Percentiles rank a stretch among this genome's conserved stretches.
phyloP scores from a whole-genome alignment of 2,888 invertebrate genomes.

The Philaethria dido region DNA sequence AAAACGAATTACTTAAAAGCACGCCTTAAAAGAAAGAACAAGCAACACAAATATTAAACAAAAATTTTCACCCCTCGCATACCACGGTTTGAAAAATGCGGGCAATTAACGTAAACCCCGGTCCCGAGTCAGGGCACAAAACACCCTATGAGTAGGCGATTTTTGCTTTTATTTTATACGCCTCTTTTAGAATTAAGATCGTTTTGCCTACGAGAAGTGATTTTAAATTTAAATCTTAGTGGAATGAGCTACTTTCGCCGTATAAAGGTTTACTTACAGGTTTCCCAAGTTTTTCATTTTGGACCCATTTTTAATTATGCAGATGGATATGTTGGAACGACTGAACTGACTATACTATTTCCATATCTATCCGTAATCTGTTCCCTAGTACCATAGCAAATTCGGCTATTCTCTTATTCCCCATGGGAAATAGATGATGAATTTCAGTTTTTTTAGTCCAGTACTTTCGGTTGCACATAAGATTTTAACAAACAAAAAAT shows the following conservation, averaged over 20 bases:
- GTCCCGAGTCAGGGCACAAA: background rate
- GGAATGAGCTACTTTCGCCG: background rate
- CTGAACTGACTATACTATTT: no score
- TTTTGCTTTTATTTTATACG: conserved; percentile 5
- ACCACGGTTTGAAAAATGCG: conserved; percentile 29
- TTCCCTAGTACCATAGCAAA: no score
- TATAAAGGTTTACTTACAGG: no score
- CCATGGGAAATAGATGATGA: no score
- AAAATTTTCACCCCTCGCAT: conserved; percentile 28
- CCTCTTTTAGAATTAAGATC: background rate
- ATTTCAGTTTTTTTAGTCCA: no score
- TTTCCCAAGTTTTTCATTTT: no score
- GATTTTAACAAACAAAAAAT: no score
- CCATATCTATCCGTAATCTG: no score
- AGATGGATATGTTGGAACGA: no score
- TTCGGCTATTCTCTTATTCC: no score
- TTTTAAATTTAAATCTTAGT: conserved; percentile 6
- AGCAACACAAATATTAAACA: conserved; percentile 27
- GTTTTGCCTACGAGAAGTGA: conserved; percentile 2
- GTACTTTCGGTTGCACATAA: no score
- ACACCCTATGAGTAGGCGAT: conserved; percentile 5
- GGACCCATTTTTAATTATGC: no score
- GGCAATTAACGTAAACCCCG: conserved; percentile 23
- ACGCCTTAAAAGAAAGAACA: background rate
- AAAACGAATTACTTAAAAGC: conserved; percentile 21